phyloP scores from a whole-genome alignment of 2,797 vertebrate species.

The Spizella passerina region DNA sequence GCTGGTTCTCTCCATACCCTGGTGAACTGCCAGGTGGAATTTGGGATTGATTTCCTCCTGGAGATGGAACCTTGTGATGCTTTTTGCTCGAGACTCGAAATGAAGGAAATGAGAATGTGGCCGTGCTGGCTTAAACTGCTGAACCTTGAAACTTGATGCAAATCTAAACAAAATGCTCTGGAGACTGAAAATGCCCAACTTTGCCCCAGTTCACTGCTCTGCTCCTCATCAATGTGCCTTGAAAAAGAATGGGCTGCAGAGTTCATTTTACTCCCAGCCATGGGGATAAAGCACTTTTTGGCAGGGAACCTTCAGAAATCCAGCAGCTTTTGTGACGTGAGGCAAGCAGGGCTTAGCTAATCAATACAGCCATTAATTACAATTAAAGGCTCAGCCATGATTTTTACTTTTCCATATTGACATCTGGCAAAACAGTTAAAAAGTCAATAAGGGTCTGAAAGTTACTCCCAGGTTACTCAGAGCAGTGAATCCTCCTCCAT shows the following conservation, averaged over 20 bases:
- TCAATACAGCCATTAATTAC: conserved; percentile 23
- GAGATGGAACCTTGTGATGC: not conserved
- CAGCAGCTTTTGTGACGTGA: not conserved
- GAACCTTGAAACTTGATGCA: conserved; percentile 16
- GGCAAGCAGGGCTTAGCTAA: not conserved
- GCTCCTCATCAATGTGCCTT: not conserved
- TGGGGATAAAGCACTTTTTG: not conserved
- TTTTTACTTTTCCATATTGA: conserved; percentile 17
- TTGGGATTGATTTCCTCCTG: conserved; percentile 8
- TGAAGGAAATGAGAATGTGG: not conserved
- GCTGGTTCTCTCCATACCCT: not conserved
- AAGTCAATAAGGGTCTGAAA: not conserved
- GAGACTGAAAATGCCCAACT: not conserved
- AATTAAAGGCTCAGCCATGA: not conserved
- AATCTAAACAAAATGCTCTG: not conserved
- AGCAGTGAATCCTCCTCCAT: not conserved
- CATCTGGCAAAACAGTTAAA: conserved; percentile 13
- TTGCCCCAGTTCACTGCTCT: not conserved
- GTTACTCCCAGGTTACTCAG: not conserved
- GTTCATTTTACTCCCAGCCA: not conserved
- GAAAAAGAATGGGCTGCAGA: not conserved
- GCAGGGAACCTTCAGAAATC: not conserved
- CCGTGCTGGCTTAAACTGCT: not conserved
- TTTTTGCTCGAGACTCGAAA: not conserved
- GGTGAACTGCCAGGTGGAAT: not conserved